Base-by-base conservation (phyloP, 2,888 invertebrate species). In the Orchestes rusci region DNA sequence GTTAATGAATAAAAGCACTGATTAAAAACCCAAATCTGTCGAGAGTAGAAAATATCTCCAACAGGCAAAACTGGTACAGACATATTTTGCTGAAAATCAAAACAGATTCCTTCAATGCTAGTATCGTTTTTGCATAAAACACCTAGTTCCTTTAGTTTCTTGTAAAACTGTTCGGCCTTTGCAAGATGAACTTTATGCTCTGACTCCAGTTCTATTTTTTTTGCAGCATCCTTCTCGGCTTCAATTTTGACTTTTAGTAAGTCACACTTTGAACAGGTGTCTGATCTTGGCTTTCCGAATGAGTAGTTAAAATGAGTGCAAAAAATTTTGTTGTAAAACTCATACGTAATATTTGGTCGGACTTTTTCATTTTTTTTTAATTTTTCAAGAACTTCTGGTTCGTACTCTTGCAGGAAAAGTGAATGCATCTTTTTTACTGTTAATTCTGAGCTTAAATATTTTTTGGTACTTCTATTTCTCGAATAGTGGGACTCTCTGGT, bases 331-430 rank as follows among this genome's bases (percentile, higher is more conserved):
- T 7, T 16, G 15, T 16, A 37, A 12, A 16, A 37, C 16, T 37
- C 37, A 16, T 37, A n/a, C n/a, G n/a, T n/a, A 30, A 5, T 13
- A 5, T 30, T 5, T 10, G 30, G 30, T 5, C 12, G 7, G 4
- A 30, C 30, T 30, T 30, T 12, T 30, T 30, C 4, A 30, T 30
- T 23, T 7, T 23, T 30, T 30, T 30, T 8, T 8, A 12, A 10
- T 5, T 3, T 19, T 12, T 18, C 35, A 13, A 18, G 19, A 17
- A 35, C 19, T 18, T 37, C 37, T 8, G 37, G 27, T 37, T 37
- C 37, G 28, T 27, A 37, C 16, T 23, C 16, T 37, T 37, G 7
- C 20, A 37, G 37, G 13, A 27, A 37, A 27, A 37, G 37, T 15
- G n/a, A 12, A 13, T 37, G 28, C 37, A 37, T 37, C 27, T 37